Conservation (phyloP, 37 sponge, comb jelly and placozoan genomes). For the Hormiphora californensis region DNA sequence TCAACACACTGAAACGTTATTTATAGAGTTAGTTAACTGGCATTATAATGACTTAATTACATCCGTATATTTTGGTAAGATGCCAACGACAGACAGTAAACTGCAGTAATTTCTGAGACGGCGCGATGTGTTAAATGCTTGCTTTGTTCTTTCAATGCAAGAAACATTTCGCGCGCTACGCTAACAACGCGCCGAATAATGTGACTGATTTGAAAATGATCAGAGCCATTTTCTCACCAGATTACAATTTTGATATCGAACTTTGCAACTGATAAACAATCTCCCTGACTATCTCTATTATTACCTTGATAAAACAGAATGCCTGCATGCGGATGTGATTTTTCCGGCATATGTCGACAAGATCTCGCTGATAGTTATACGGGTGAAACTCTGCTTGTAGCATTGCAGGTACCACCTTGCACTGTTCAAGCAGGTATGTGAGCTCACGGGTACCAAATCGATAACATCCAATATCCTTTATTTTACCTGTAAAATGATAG, state of each 20-base stretch:
- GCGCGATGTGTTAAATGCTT: too few relatives aligned
- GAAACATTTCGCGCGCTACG: too few relatives aligned
- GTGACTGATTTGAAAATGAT: too few relatives aligned
- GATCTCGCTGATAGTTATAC: neutral
- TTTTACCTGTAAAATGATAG: neutral
- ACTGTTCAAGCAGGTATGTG: neutral
- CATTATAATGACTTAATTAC: slow-evolving; percentile 65
- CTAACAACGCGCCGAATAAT: too few relatives aligned
- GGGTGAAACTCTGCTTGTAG: slow-evolving; percentile 52
- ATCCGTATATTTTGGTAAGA: too few relatives aligned
- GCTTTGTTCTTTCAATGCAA: too few relatives aligned
- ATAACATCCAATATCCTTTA: slow-evolving; percentile 9
- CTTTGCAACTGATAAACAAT: too few relatives aligned
- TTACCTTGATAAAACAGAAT: slow-evolving; percentile 41
- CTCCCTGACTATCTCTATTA: too few relatives aligned
- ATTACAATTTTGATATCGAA: too few relatives aligned
- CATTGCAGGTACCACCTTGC: slow-evolving; percentile 28
- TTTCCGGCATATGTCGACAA: neutral
- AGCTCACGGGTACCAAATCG: slow-evolving; percentile 4
- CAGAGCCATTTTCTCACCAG: too few relatives aligned
- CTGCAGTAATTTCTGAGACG: too few relatives aligned
- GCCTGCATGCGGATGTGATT: slow-evolving; percentile 27
- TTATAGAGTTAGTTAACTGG: slow-evolving; percentile 58
- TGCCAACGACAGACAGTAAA: too few relatives aligned
- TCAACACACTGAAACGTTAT: slow-evolving; percentile 26